Base-by-base conservation (phyloP, 2,797 vertebrate species). In the Euthynnus affinis region DNA sequence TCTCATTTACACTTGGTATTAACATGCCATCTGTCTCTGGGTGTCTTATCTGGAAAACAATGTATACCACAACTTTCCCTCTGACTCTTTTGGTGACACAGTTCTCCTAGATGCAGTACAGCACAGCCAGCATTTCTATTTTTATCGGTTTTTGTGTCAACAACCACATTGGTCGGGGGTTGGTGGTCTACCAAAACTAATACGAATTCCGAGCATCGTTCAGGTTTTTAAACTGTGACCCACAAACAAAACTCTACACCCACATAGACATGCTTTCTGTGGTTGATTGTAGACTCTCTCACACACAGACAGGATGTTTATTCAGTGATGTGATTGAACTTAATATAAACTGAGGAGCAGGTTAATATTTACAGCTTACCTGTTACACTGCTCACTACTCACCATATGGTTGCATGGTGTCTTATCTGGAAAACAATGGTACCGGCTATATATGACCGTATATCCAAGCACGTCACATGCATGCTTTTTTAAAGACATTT, bases 201-300 rank as follows among this genome's bases (percentile, higher is more conserved):
- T 13, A 3, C 17, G 1, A 49, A 44, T 78, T 79, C 70, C 7
- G 5, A 65, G 67, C 29, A 66, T 1, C 20, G 37, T 67, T n/a
- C 34, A 68, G 37, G 48, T 15, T 66, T 62, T 70, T 67, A 18
- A 63, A 60, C 3, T 32, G 12, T 12, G 12, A 68, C 5, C 14
- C 37, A 49, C 13, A 61, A 25, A 56, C 8, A 15, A 32, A 32
- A 13, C 27, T 12, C 7, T 22, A 32, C 5, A 42, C 17, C n/a
- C 23, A 14, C 9, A 12, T 4, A 48, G 0, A 60, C 25, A 13
- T 20, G 15, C 27, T 66, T 15, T 42, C 27, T 55, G 15, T 63
- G 63, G 62, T 72, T 52, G 10, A 51, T 12, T 73, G 80, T 65
- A 49, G 0, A 6, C 42, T 29, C 37, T 18, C 48, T 48, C 48